Conservation (phyloP, 2,797 vertebrate species). For the Epinephelus awoara region DNA sequence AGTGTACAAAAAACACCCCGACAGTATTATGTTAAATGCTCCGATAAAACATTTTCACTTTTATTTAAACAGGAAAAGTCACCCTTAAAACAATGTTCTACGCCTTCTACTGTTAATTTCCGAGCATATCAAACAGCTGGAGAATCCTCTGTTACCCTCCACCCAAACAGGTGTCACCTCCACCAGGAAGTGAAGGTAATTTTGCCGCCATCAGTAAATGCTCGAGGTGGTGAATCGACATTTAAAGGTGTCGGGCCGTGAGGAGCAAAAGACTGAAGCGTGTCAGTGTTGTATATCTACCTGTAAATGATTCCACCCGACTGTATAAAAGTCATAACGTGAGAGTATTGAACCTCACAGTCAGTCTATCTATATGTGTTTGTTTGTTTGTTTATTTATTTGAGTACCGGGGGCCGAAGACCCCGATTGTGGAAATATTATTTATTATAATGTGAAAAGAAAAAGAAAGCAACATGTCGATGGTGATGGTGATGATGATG, state of each 20-base stretch:
- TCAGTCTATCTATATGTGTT: conserved; percentile 65
- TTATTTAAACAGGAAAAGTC: conserved; percentile 26
- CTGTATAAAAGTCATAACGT: conserved; percentile 67
- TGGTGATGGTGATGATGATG: conserved; percentile 15
- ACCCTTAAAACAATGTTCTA: background rate
- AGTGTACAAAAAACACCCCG: conserved; percentile 17
- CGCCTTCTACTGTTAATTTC: background rate
- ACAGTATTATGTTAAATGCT: conserved; percentile 29
- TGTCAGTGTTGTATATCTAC: conserved; percentile 60
- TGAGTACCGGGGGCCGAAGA: conserved; percentile 55
- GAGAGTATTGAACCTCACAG: conserved; percentile 59
- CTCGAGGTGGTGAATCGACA: background rate
- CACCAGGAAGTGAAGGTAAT: background rate
- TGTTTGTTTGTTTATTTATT: conserved; percentile 70
- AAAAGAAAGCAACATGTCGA: conserved; percentile 42
- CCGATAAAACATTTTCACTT: conserved; percentile 1
- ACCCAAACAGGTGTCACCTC: background rate
- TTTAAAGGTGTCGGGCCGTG: background rate
- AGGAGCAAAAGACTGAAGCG: conserved; percentile 44
- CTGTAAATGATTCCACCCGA: conserved; percentile 68
- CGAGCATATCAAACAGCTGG: conserved; percentile 10
- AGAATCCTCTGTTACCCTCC: background rate
- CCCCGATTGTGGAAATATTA: conserved; percentile 67
- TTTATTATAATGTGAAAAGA: conserved; percentile 74
- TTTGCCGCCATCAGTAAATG: too few relatives aligned